Conservation (phyloP, 2,797 vertebrate species). For the Acrossocheilus wenchowensis region DNA sequence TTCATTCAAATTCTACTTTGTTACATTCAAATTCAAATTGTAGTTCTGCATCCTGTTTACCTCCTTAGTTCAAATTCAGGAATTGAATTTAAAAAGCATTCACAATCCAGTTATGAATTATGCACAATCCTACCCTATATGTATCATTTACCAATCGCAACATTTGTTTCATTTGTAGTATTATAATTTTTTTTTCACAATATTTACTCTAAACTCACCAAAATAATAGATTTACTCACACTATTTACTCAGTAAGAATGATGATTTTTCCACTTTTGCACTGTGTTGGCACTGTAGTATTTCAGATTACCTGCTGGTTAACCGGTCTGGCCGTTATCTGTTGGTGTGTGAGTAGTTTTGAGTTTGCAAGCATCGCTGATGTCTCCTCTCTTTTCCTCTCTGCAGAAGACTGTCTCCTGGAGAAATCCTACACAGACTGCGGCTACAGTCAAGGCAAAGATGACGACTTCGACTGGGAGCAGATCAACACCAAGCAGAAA, state of each 20-base stretch:
- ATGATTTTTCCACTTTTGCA: neutral
- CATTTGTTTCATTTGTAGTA: neutral
- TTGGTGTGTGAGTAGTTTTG: neutral
- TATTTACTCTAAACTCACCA: neutral
- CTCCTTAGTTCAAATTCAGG: neutral
- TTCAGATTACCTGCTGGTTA: neutral
- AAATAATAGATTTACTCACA: neutral
- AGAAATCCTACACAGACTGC: slow-evolving; percentile 83
- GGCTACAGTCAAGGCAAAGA: slow-evolving; percentile 88
- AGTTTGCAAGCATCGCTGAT: neutral
- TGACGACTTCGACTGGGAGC: slow-evolving; percentile 94
- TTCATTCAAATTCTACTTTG: neutral
- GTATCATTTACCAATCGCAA: neutral
- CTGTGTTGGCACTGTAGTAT: neutral
- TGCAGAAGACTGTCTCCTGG: slow-evolving; percentile 85
- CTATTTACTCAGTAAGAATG: no score
- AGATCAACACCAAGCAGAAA: slow-evolving; percentile 81
- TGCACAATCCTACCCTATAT: neutral
- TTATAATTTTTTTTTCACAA: neutral
- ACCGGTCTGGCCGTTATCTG: neutral
- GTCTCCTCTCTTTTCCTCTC: slow-evolving; percentile 29
- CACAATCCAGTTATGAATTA: neutral
- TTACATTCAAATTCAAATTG: neutral
- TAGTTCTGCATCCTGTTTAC: neutral
- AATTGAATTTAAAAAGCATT: neutral